These are phyloP conservation scores for Baronia brevicornis DNA, from an alignment of 2,888 invertebrate genomes.

Conservation along the genomic window DNA sequence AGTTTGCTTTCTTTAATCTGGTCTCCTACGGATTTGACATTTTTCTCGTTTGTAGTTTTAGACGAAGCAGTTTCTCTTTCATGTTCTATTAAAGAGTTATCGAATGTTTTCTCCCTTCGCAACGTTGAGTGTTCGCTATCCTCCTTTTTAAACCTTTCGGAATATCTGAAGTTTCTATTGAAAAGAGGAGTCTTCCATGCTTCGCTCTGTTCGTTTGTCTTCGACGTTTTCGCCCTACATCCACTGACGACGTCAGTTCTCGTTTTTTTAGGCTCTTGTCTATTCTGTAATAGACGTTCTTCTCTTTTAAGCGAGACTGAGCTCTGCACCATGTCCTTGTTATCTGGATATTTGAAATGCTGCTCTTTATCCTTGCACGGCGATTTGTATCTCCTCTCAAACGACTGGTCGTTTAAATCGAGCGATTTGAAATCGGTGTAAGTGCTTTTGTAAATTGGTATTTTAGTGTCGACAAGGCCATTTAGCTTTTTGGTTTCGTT, in stretches of 20 bases:
- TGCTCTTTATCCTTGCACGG: constrained; percentile 64
- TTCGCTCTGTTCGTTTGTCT: constrained; percentile 57
- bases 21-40: constrained; percentile 48
- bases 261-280: constrained; percentile 63
- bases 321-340: constrained; percentile 59
- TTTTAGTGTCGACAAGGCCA: constrained; percentile 45
- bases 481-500: constrained; percentile 80
- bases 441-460: constrained; percentile 40
- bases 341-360: constrained; percentile 59
- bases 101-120: constrained; percentile 70
- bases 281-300: constrained; percentile 66
- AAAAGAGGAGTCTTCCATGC: constrained; percentile 66
- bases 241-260: constrained; percentile 67
- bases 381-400: constrained; percentile 62
- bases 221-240: constrained; percentile 64
- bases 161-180: constrained; percentile 65
- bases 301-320: constrained; percentile 60
- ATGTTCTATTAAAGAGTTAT: constrained; percentile 53
- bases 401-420: constrained; percentile 49
- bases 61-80: constrained; percentile 52
- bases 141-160: constrained; percentile 65
- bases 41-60: constrained; percentile 45
- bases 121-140: constrained; percentile 48
- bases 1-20: constrained; percentile 46
- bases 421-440: constrained; percentile 58